A percentile compares a stretch with the other conserved stretches of the same genome.
Evolutionary conservation across 1,140 invertebrate genomes (phyloP).

Genomic region (Zaprionus tsacasi): DNA sequence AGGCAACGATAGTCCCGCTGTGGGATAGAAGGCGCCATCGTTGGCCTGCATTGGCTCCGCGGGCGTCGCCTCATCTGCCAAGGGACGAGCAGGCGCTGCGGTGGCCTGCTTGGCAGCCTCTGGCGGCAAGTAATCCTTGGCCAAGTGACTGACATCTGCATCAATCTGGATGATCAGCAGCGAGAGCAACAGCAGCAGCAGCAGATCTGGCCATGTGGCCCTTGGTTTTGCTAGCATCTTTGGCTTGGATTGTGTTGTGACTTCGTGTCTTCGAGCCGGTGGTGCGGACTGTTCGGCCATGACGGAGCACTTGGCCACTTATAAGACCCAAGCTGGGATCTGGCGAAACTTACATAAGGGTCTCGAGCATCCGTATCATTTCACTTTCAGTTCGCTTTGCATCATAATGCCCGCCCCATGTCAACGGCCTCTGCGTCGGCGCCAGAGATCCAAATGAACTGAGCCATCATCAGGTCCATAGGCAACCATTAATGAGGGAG

Average conservation of each 20-base stretch:
- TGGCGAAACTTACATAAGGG: constrained; percentile 47
- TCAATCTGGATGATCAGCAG: constrained; percentile 40
- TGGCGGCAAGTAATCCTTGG: constrained; percentile 44
- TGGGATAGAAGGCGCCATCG: constrained; percentile 54
- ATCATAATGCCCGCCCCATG: constrained; percentile 49
- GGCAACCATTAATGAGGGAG: constrained; percentile 68
- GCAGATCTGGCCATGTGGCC: constrained; percentile 25
- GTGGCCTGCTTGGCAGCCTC: not conserved
- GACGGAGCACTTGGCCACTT: constrained; percentile 50
- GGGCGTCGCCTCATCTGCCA: constrained; percentile 4
- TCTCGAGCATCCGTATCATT: constrained; percentile 39
- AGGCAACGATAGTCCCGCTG: constrained; percentile 47
- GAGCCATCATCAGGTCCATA: constrained; percentile 54
- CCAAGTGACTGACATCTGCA: constrained; percentile 70
- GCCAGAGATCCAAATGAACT: constrained; percentile 23
- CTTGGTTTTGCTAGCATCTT: constrained; percentile 21
- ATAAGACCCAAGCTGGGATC: constrained; percentile 54
- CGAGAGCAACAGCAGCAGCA: constrained; percentile 31
- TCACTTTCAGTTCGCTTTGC: constrained; percentile 75
- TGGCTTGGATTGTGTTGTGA: not conserved
- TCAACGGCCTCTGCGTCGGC: constrained; percentile 3
- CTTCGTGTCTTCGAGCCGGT: constrained; percentile 35
- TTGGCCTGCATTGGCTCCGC: not conserved
- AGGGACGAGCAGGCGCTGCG: constrained; percentile 1
- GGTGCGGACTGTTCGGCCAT: constrained; percentile 50